phyloP scores from a whole-genome alignment of 2,797 vertebrate genomes.

The Avahi laniger region DNA sequence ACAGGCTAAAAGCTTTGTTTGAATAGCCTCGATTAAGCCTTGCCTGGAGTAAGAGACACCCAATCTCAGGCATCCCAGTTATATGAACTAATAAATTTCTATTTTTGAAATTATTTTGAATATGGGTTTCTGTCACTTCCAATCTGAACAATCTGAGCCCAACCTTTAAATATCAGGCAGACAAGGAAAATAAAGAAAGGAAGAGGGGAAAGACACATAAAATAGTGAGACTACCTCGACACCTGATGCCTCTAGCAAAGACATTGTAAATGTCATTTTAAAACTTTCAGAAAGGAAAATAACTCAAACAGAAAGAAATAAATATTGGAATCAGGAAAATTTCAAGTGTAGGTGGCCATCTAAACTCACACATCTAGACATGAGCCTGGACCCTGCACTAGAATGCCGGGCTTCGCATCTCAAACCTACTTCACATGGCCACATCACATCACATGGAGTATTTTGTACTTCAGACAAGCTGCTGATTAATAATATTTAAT shows the following conservation, averaged over 20 bases:
- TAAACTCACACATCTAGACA: background rate
- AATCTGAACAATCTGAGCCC: background rate
- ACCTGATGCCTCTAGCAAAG: background rate
- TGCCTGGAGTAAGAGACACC: background rate
- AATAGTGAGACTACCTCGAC: background rate
- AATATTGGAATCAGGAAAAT: background rate
- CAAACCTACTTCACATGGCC: too few relatives aligned
- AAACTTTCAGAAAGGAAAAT: background rate
- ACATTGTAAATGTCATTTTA: background rate
- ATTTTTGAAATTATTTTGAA: slow-evolving; percentile 19
- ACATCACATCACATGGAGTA: background rate
- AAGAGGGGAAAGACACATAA: background rate
- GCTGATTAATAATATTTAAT: background rate
- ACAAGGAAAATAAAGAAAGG: background rate
- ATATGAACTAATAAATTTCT: background rate
- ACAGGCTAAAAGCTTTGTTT: background rate
- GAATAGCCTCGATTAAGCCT: background rate
- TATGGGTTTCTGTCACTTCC: background rate
- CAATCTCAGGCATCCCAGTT: background rate
- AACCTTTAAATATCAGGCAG: background rate
- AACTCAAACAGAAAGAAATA: background rate
- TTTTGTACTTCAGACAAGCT: background rate
- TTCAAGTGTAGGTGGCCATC: background rate
- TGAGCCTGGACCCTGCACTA: background rate
- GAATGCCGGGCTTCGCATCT: background rate